phyloP scores from a whole-genome alignment of 53 echinoderm and acorn worm species.

The Echinarachnius parma region DNA sequence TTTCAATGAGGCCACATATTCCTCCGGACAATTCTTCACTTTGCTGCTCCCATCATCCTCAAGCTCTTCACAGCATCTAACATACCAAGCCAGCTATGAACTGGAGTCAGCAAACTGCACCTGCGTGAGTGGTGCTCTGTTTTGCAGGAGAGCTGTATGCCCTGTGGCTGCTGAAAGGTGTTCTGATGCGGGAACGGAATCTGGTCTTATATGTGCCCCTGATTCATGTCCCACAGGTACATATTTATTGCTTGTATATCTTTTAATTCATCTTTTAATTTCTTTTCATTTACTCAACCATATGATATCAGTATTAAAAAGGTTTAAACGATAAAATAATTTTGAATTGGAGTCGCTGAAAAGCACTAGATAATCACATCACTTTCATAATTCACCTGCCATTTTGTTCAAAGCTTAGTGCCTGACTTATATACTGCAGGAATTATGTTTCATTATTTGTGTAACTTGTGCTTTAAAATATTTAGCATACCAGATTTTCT shows the following conservation, averaged over 20 bases:
- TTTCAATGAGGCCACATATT: background rate
- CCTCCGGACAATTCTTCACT: background rate
- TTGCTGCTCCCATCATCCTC: background rate
- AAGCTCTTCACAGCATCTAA: background rate
- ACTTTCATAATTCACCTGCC: too few relatives aligned
- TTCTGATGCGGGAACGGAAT: background rate
- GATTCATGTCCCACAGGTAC: constrained; percentile 38
- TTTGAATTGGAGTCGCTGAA: too few relatives aligned
- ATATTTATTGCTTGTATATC: background rate
- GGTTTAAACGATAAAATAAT: too few relatives aligned
- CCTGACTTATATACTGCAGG: too few relatives aligned
- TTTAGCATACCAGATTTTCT: too few relatives aligned
- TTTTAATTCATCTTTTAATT: too few relatives aligned
- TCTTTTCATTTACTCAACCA: too few relatives aligned
- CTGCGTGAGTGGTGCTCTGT: constrained; percentile 13
- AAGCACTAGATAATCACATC: too few relatives aligned
- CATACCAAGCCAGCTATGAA: background rate
- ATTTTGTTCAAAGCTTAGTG: too few relatives aligned
- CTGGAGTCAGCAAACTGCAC: constrained; percentile 20
- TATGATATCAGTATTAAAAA: too few relatives aligned
- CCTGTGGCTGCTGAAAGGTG: constrained; percentile 12
- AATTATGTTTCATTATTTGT: too few relatives aligned
- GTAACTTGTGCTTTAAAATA: too few relatives aligned
- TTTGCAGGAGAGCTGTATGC: constrained; percentile 33
- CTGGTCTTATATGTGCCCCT: constrained; percentile 25